These are phyloP conservation scores for Archocentrus centrarchus DNA, from an alignment of 2,113 vertebrate genomes.

Conservation along the genomic window DNA sequence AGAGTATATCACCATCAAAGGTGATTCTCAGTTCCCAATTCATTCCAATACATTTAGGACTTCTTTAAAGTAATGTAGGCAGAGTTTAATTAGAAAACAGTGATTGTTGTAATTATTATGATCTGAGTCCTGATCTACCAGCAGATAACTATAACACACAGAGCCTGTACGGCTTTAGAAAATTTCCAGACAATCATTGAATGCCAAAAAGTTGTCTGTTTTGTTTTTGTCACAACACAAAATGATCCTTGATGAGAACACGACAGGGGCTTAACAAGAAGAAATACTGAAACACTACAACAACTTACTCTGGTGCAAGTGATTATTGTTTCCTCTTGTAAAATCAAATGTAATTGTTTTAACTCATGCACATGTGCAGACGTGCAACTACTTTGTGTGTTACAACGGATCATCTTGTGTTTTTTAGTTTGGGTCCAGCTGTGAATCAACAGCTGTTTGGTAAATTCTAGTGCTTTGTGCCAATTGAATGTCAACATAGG, in stretches of 20 bases:
- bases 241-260: not conserved
- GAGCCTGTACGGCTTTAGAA: not conserved
- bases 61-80: not conserved
- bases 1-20: constrained; percentile 3
- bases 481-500: constrained; percentile 76
- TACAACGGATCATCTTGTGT: constrained; percentile 18
- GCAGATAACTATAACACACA: not conserved
- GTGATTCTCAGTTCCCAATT: constrained; percentile 9
- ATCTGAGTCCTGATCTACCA: not conserved
- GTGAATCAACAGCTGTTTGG: constrained; percentile 42
- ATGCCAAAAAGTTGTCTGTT: constrained; percentile 51
- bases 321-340: constrained; percentile 20
- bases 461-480: constrained; percentile 73
- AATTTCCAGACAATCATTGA: constrained; percentile 64
- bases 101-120: not conserved
- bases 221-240: constrained; percentile 7
- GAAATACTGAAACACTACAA: constrained; percentile 17
- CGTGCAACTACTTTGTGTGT: constrained; percentile 36
- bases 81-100: not conserved
- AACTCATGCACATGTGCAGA: constrained; percentile 18
- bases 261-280: constrained; percentile 32
- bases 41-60: constrained; percentile 2
- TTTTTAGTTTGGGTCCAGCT: constrained; percentile 39
- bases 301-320: not conserved
- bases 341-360: constrained; percentile 37